Evolutionary conservation across 2,113 vertebrate species (phyloP).

Genomic region (Oryzias celebensis): DNA sequence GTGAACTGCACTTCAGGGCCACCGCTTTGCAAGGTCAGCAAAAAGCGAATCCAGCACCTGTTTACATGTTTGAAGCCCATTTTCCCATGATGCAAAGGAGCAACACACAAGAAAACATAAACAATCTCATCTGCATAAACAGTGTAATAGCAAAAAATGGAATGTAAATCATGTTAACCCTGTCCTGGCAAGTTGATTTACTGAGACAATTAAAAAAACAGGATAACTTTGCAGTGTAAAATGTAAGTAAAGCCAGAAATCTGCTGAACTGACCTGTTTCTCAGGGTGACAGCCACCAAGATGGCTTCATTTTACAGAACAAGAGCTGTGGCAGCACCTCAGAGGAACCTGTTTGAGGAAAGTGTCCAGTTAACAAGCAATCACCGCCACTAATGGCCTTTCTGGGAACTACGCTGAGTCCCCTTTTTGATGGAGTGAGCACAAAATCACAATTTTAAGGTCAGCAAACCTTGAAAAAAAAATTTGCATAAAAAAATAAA

Average conservation of each 20-base stretch:
- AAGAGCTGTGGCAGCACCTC: constrained; percentile 2
- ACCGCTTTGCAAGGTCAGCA: constrained; percentile 24
- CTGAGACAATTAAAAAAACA: constrained; percentile 6
- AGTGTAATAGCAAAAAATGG: constrained; percentile 1
- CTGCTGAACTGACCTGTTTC: background rate
- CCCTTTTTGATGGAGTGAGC: constrained; percentile 12
- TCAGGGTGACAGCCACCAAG: background rate
- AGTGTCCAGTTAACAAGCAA: constrained; percentile 34
- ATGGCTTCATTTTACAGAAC: constrained; percentile 14
- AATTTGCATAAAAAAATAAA: constrained; percentile 32
- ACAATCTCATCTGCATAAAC: constrained; percentile 9
- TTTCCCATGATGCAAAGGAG: constrained; percentile 19
- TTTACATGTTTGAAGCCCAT: constrained; percentile 15
- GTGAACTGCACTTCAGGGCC: no score
- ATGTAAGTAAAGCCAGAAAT: constrained; percentile 1
- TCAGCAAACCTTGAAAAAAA: constrained; percentile 18
- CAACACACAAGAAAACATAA: constrained; percentile 15
- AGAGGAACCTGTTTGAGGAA: constrained; percentile 18
- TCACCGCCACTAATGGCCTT: constrained; percentile 30
- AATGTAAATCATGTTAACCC: constrained; percentile 5
- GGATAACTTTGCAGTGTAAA: constrained; percentile 1
- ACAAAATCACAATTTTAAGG: constrained; percentile 20
- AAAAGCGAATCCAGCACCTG: constrained; percentile 19
- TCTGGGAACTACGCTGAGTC: background rate
- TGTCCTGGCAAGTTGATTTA: constrained; percentile 2